Conservation (phyloP, 2,113 vertebrate genomes). For the Ovis canadensis region DNA sequence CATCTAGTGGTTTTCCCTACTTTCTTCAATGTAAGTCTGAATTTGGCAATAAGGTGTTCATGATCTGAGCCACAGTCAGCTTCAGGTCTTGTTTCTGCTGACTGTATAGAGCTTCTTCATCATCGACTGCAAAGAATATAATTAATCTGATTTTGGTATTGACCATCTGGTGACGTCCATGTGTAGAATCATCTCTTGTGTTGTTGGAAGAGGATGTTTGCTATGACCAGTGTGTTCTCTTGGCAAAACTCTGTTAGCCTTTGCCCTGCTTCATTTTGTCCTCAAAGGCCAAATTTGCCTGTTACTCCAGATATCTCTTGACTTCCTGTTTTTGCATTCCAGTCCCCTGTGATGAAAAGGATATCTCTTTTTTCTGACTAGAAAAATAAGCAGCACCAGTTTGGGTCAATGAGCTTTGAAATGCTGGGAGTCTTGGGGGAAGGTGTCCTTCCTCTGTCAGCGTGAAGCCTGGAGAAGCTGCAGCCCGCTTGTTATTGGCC, state of each 20-base stretch:
- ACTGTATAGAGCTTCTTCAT: not conserved
- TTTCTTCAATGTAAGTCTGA: not conserved
- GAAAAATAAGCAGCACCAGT: not conserved
- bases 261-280: not conserved
- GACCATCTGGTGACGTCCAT: not conserved
- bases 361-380: not conserved
- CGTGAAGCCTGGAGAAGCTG: no score
- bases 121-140: not conserved
- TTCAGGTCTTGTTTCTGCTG: not conserved
- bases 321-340: not conserved
- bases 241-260: not conserved
- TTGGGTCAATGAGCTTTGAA: not conserved
- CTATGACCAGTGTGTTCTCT: not conserved
- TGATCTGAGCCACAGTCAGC: not conserved
- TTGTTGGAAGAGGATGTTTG: not conserved
- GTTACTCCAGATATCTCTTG: not conserved
- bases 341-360: not conserved
- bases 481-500: fast-evolving
- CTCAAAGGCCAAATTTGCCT: not conserved
- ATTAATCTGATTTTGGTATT: not conserved
- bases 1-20: not conserved
- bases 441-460: not conserved
- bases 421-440: not conserved
- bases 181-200: not conserved
- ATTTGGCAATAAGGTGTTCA: not conserved